Conservation (phyloP, 2,797 vertebrate genomes). For the Loriculus beryllinus region DNA sequence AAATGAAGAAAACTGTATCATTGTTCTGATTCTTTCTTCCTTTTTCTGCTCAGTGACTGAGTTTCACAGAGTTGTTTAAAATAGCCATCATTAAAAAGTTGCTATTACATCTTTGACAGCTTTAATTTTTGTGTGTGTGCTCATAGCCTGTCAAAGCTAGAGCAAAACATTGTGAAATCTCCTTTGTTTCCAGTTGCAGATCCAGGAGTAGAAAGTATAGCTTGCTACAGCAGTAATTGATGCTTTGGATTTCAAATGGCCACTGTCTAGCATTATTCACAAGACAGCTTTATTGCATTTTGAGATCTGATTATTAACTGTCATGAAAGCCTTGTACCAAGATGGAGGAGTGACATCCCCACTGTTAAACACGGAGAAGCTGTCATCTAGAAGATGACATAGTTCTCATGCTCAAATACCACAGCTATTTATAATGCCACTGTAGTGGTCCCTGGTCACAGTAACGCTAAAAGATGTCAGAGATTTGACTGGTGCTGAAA, state of each 20-base stretch:
- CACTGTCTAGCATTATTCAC: neutral
- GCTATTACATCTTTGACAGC: neutral
- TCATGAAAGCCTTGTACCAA: neutral
- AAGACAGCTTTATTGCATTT: neutral
- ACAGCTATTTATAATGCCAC: neutral
- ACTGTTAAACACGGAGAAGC: neutral
- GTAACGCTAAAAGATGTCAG: neutral
- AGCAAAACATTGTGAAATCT: neutral
- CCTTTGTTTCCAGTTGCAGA: neutral
- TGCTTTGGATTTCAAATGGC: neutral
- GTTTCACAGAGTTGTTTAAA: neutral
- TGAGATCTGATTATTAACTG: neutral
- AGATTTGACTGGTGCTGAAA: neutral
- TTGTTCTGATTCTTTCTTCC: neutral
- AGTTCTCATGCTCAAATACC: neutral
- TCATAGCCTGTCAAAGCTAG: neutral
- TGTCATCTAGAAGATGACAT: neutral
- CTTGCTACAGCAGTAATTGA: neutral
- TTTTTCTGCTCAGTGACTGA: neutral
- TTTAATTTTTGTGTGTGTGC: neutral
- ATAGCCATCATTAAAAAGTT: neutral
- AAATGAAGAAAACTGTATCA: neutral
- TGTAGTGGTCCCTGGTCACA: fast-evolving
- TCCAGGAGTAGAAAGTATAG: neutral
- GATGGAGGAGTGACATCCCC: conserved; percentile 11